phyloP scores from a whole-genome alignment of 1,140 invertebrate species.

The Pseudomyrmex gracilis region DNA sequence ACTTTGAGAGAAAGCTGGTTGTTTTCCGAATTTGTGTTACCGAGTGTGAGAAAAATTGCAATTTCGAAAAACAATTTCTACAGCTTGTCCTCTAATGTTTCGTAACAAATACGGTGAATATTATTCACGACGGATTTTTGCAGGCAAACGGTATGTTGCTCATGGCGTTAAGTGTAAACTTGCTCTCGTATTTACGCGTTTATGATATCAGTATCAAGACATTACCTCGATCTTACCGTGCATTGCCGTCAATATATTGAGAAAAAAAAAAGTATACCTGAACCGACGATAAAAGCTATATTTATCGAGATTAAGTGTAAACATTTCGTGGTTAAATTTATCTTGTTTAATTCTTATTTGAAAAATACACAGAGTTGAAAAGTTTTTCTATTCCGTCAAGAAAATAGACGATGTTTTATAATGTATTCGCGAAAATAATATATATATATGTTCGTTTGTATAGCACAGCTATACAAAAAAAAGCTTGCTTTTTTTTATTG shows the following conservation, averaged over 20 bases:
- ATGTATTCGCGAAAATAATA: too few relatives aligned
- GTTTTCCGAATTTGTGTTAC: too few relatives aligned
- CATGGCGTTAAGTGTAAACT: conserved; percentile 45
- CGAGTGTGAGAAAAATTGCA: too few relatives aligned
- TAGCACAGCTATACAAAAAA: too few relatives aligned
- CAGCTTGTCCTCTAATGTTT: neutral
- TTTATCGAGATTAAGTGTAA: neutral
- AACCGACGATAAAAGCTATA: neutral
- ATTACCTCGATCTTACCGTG: conserved; percentile 32
- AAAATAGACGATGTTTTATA: too few relatives aligned
- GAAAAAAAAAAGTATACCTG: conserved; percentile 15
- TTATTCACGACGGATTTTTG: neutral
- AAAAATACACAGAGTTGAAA: too few relatives aligned
- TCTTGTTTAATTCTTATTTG: neutral
- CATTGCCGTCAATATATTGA: neutral
- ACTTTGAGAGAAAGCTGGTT: too few relatives aligned
- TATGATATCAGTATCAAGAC: conserved; percentile 32
- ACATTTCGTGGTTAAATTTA: conserved; percentile 30
- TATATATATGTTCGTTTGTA: too few relatives aligned
- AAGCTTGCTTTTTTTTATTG: too few relatives aligned
- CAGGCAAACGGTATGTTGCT: conserved; percentile 38
- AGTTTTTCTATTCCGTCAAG: too few relatives aligned
- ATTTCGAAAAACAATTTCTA: too few relatives aligned
- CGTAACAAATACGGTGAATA: conserved; percentile 40
- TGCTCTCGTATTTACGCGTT: conserved; percentile 11